Base-by-base conservation (phyloP, 2,113 vertebrate species). In the Gallinago paraguaiae region DNA sequence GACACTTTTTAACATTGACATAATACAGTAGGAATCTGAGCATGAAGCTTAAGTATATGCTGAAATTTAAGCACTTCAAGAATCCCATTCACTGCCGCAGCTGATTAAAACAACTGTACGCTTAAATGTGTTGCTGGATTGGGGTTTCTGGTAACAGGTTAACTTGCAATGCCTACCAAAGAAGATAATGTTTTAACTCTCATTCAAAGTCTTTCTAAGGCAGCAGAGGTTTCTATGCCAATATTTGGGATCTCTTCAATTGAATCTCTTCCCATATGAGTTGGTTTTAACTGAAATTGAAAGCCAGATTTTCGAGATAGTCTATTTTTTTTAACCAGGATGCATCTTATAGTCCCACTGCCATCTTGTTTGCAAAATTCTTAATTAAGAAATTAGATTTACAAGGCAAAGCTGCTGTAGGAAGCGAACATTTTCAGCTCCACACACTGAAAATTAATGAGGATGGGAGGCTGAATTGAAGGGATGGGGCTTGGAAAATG, bases 11-110 rank as follows among this genome's bases (percentile, higher is more conserved):
- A 87, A 46, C 77, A 82, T 37, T 59, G 71, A 88, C 50, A 82
- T 70, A 93, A 88, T 90, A 88, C 18, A 81, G 37, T 64, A 95
- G 79, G 54, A 91, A 88, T 54, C 60, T 83, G 82, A 92, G 88
- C 71, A 75, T 70, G 85, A 92, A 90, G 93, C 75, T 59, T 95
- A 74, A 85, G 75, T 37, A 77, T 56, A 70, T 64, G 56, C 80
- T 92, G 48, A 81, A 88, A 86, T 86, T 60, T 90, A 90, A 92
- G 86, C 76, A 81, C 59, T 67, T 67, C 45, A 77, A 85, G 43
- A 78, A 92, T 63, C 51, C n/a, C 22, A 53, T 59, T 83, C 64
- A 68, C 59, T 86, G 39, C 51, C 4, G 1, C 20, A 39, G 39
- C 14, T 88, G 79, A 93, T 88, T 92, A 95, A 91, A 88, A n/a